Evolutionary conservation across 2,113 vertebrate genomes (phyloP), one percentile per base, ranked within the genome.

Genomic region (Phrynosoma blainvillii): DNA sequence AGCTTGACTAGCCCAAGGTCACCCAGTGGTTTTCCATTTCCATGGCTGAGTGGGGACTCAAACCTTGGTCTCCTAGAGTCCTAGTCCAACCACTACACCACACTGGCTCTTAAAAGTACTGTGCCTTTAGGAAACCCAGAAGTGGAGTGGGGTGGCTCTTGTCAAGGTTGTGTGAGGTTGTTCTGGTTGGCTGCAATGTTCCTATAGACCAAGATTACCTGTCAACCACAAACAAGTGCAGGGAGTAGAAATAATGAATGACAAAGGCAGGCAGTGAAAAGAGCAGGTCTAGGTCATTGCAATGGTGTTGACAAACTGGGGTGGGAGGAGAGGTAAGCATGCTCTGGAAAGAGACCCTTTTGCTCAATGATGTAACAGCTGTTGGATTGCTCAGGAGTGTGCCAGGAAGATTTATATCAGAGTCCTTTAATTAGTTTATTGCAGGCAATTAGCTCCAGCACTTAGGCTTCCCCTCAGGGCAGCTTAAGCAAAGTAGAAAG

Each of bases 371-470:
- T n/a, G 65, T 13, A 0, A 0, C 4, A 42, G 47, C 42, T 16
- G 62, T 62, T 70, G 27, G 75, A n/a, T 0, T 1, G 30, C 87
- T 82, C 32, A 78, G 56, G 82, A 0, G 5, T 42, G 75, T 66
- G 42, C 23, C 65, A n/a, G 86, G 80, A 42, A 88, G 84, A 78
- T 90, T 92, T 90, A 92, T 89, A 97, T 96, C 94, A 79, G 87
- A 75, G 47, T 18, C 23, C 81, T 89, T 92, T 92, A 94, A 95
- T 93, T 90, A 93, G 88, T 87, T 92, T 91, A 92, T 92, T 89
- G 91, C 0, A 32, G 93, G 93, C 93, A 96, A 96, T 96, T 96
- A 97, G 94, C 92, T 52, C 87, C 42, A 92, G 82, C 86, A 91
- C 94, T 95, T 95, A 90, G 75, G 65, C 80, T 93, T 92, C 89